phyloP scores from a whole-genome alignment of 2,888 invertebrate genomes.

The Drosophila merina region DNA sequence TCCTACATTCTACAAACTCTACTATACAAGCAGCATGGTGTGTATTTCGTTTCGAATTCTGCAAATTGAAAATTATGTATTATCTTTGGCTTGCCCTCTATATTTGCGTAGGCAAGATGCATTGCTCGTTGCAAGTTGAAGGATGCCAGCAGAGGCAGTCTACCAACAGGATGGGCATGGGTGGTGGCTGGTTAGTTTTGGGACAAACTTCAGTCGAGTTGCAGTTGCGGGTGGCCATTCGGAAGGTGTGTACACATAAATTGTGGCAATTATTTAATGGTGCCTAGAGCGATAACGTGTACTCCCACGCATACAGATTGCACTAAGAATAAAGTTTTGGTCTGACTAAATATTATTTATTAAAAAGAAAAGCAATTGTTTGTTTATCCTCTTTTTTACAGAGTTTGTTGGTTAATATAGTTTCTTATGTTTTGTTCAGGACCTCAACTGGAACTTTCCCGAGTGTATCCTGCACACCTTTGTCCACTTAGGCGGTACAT shows the following conservation, averaged over 20 bases:
- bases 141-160: background rate
- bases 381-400: too few relatives aligned
- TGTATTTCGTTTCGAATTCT: constrained; percentile 45
- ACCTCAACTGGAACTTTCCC: background rate
- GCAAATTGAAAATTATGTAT: constrained; percentile 69
- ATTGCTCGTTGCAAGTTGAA: constrained; percentile 46
- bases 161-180: background rate
- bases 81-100: constrained; percentile 65
- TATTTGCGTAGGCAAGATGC: constrained; percentile 67
- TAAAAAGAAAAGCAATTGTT: too few relatives aligned
- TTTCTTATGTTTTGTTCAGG: too few relatives aligned
- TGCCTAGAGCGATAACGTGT: constrained; percentile 59
- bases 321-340: background rate
- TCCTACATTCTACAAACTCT: constrained; percentile 1
- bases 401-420: too few relatives aligned
- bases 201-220: constrained; percentile 39
- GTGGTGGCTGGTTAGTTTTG: constrained; percentile 19
- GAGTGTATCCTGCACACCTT: constrained; percentile 20
- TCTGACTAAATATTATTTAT: too few relatives aligned
- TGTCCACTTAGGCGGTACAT: constrained; percentile 15
- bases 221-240: constrained; percentile 47
- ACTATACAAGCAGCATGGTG: constrained; percentile 4
- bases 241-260: constrained; percentile 74
- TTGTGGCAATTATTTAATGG: constrained; percentile 75
- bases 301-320: constrained; percentile 6